Conservation (phyloP, 2,113 vertebrate species). For the Erythrocebus patas region DNA sequence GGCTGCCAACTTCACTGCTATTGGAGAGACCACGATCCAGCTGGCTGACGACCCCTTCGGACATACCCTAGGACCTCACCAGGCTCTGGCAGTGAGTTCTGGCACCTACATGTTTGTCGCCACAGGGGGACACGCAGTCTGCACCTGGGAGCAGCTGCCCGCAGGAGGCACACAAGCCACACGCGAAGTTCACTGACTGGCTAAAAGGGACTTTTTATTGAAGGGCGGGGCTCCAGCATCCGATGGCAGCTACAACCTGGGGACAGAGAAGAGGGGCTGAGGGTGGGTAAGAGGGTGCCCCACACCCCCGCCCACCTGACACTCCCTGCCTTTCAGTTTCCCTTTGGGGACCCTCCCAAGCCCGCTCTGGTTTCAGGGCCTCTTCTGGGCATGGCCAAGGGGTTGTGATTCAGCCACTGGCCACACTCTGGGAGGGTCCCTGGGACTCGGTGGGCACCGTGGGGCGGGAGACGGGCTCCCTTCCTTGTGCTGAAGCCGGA, state of each 20-base stretch:
- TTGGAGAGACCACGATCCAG: accelerated
- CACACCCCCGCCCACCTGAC: accelerated
- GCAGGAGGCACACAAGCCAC: background rate
- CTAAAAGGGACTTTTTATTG: background rate
- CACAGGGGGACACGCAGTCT: accelerated
- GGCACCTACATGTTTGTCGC: background rate
- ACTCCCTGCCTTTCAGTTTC: accelerated
- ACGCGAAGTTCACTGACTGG: accelerated
- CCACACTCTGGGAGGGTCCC: background rate
- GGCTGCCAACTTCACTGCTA: background rate
- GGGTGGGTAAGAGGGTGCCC: accelerated
- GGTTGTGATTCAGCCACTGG: accelerated
- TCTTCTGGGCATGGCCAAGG: accelerated
- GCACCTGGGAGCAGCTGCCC: background rate
- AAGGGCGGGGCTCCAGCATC: background rate
- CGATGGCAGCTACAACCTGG: conserved; percentile 30
- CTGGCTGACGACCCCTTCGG: accelerated
- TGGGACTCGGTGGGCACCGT: accelerated
- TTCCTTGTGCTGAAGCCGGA: no score
- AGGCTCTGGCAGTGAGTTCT: background rate
- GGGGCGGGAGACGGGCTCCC: accelerated
- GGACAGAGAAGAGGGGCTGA: background rate
- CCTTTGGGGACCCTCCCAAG: background rate
- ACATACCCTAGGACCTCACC: no score
- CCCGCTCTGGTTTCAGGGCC: accelerated